Conservation (phyloP, 53 echinoderm and acorn worm genomes). For the Temnopleurus reevesii region DNA sequence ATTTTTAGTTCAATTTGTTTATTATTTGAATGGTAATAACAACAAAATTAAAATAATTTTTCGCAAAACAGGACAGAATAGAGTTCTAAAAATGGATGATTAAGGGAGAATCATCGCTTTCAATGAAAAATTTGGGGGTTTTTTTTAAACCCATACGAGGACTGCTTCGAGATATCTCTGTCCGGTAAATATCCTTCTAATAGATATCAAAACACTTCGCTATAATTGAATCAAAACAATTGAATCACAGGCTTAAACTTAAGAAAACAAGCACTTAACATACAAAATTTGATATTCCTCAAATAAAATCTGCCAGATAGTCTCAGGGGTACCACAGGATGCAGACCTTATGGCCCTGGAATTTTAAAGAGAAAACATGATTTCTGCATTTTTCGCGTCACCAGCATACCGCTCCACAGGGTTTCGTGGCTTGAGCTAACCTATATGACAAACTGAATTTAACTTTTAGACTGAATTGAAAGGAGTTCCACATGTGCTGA, state of each 20-base stretch:
- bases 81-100: not conserved
- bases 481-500: constrained; percentile 14
- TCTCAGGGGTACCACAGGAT: not conserved
- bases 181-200: not conserved
- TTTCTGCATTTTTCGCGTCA: not conserved
- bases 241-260: not conserved
- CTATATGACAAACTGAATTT: constrained; percentile 6
- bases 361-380: constrained; percentile 1
- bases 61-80: too few species aligned
- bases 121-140: not conserved
- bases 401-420: not conserved
- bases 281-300: not conserved
- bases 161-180: not conserved
- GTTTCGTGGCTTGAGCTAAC: not conserved
- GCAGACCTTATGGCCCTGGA: not conserved
- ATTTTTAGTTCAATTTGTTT: too few species aligned
- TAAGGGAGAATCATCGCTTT: not conserved
- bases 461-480: not conserved
- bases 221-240: constrained; percentile 18
- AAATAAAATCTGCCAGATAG: not conserved
- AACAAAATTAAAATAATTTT: too few species aligned
- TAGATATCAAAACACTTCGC: constrained; percentile 4
- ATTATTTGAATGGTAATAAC: too few species aligned
- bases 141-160: too few species aligned
- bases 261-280: constrained; percentile 3